Evolutionary conservation across 1,140 invertebrate species (phyloP).

Genomic region (Colletes latitarsis): DNA sequence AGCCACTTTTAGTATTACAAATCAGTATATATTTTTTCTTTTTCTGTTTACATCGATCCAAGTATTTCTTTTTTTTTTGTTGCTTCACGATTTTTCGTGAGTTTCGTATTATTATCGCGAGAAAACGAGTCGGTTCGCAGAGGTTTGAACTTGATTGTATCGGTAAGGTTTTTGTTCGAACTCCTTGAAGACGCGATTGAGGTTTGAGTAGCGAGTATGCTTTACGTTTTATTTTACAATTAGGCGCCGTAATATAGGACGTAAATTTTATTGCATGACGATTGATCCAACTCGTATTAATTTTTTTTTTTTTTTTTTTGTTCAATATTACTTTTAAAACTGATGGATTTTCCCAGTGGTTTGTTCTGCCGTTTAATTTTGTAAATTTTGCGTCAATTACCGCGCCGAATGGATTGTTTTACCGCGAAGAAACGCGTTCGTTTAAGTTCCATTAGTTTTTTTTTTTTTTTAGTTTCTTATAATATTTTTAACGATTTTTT

Average conservation of each 20-base stretch:
- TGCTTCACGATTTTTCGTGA: too few species aligned
- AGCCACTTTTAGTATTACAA: conserved; percentile 19
- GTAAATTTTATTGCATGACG: neutral
- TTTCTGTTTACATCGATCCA: too few species aligned
- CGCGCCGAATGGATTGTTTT: conserved; percentile 1
- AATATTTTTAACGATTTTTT: neutral
- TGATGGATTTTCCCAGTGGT: neutral
- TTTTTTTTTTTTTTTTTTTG: neutral
- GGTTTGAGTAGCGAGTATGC: neutral
- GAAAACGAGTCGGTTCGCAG: neutral
- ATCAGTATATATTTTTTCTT: conserved; percentile 11
- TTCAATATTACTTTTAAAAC: neutral
- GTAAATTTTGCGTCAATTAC: neutral
- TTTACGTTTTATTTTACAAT: neutral
- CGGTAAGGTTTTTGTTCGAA: conserved; percentile 13
- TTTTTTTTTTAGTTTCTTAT: neutral
- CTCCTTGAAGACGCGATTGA: neutral
- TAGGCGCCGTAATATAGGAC: conserved; percentile 13
- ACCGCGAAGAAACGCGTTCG: conserved; percentile 2
- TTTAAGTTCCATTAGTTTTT: neutral
- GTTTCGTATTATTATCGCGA: too few species aligned
- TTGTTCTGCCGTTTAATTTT: neutral
- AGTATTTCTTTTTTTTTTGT: neutral
- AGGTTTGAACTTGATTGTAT: conserved; percentile 27
- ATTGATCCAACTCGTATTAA: neutral